phyloP scores from a whole-genome alignment of 1,140 invertebrate genomes.

The Drosophila littoralis region DNA sequence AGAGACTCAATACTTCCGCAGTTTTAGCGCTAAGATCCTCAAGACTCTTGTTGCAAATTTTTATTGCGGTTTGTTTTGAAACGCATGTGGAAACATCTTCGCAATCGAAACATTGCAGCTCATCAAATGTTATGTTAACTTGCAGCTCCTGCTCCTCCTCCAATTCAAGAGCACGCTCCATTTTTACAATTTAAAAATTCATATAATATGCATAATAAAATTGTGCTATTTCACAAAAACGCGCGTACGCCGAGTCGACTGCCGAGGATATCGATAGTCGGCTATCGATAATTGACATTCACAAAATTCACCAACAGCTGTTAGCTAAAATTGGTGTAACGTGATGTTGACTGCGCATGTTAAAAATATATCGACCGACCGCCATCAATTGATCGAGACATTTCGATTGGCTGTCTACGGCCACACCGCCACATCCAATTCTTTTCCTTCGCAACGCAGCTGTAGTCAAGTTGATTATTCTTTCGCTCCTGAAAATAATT shows the following conservation, averaged over 20 bases:
- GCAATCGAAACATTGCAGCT: slow-evolving; percentile 41
- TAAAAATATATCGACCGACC: neutral
- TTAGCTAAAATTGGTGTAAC: neutral
- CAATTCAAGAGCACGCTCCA: slow-evolving; percentile 1
- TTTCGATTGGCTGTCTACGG: neutral
- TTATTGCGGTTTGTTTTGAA: slow-evolving; percentile 42
- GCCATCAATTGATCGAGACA: neutral
- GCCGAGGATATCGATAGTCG: neutral
- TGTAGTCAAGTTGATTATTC: neutral
- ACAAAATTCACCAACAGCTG: neutral
- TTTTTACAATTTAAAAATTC: neutral
- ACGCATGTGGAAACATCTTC: slow-evolving; percentile 41
- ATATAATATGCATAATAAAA: neutral
- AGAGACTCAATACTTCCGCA: slow-evolving; percentile 49
- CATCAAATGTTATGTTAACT: slow-evolving; percentile 31
- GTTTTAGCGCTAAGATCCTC: slow-evolving; percentile 9
- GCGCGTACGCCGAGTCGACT: slow-evolving; percentile 7
- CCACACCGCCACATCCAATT: neutral
- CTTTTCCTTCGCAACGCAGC: slow-evolving; percentile 20
- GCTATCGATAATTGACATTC: slow-evolving; percentile 8
- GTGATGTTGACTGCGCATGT: neutral
- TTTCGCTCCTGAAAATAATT: neutral
- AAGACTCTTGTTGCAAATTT: slow-evolving; percentile 41
- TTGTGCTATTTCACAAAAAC: slow-evolving; percentile 5
- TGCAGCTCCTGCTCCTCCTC: neutral